These are phyloP conservation scores for Cirrhinus mrigala DNA, from an alignment of 2,797 vertebrate species.

Conservation along the genomic window DNA sequence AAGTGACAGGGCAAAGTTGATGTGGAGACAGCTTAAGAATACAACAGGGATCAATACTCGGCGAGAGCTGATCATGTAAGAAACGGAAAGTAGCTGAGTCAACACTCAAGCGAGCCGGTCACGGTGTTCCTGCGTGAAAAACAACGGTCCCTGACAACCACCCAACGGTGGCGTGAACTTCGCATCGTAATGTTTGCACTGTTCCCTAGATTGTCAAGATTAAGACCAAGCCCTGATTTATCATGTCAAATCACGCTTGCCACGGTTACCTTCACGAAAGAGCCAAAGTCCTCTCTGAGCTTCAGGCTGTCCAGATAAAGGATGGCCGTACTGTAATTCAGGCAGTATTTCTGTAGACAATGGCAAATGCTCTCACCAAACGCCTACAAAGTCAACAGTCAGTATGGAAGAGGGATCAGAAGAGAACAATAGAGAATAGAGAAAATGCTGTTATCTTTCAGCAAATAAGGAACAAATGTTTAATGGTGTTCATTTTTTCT, in stretches of 20 bases:
- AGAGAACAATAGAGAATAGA: constrained; percentile 14
- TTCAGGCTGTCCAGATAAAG: constrained; percentile 91
- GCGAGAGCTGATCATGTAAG: constrained; percentile 19
- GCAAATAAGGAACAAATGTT: constrained; percentile 35
- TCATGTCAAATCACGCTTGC: constrained; percentile 16
- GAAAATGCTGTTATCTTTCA: constrained; percentile 6
- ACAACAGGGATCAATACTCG: constrained; percentile 11
- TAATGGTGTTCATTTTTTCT: constrained; percentile 9
- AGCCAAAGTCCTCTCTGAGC: constrained; percentile 87
- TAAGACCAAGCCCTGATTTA: constrained; percentile 44
- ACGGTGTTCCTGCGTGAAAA: background rate
- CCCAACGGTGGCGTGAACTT: background rate
- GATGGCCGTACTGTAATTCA: constrained; percentile 88
- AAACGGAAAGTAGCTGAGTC: constrained; percentile 12
- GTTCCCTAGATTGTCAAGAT: constrained; percentile 45
- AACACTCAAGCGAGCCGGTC: background rate
- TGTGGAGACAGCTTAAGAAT: constrained; percentile 43
- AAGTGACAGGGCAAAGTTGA: background rate
- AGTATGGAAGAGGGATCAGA: background rate
- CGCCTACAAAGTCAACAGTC: constrained; percentile 73
- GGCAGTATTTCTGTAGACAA: constrained; percentile 91
- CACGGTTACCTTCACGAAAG: constrained; percentile 86
- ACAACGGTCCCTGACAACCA: constrained; percentile 5
- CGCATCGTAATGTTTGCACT: constrained; percentile 47
- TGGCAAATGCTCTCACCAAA: constrained; percentile 87